Evolutionary conservation across 2,113 vertebrate species (phyloP).

Genomic region (Otus sunia): DNA sequence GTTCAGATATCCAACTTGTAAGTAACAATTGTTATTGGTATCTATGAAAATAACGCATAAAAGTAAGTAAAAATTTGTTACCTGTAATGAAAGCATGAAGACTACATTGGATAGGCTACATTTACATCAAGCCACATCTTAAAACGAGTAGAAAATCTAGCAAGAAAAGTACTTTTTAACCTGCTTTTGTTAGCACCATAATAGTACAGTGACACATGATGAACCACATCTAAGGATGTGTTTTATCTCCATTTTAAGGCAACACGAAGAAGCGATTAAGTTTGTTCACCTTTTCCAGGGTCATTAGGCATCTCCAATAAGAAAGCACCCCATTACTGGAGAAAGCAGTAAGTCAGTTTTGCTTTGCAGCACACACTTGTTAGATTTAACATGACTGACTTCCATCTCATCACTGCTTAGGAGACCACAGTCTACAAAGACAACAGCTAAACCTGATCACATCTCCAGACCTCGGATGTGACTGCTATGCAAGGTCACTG

Average conservation of each 20-base stretch:
- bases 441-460: neutral
- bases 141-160: neutral
- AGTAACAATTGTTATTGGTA: neutral
- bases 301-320: neutral
- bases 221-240: neutral
- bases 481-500: neutral
- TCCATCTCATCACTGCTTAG: neutral
- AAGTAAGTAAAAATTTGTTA: neutral
- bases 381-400: too few species aligned
- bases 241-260: neutral
- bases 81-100: neutral
- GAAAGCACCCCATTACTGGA: neutral
- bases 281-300: neutral
- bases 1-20: neutral
- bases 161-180: neutral
- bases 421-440: neutral
- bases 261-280: neutral
- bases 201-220: neutral
- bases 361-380: neutral
- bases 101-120: neutral
- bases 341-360: neutral
- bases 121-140: neutral
- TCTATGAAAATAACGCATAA: neutral
- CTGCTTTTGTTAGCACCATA: neutral
- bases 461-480: fast-evolving